Evolutionary conservation across 2,797 vertebrate species (phyloP), one percentile per base, ranked within the genome.

Genomic region (Diglossa cyanea): DNA sequence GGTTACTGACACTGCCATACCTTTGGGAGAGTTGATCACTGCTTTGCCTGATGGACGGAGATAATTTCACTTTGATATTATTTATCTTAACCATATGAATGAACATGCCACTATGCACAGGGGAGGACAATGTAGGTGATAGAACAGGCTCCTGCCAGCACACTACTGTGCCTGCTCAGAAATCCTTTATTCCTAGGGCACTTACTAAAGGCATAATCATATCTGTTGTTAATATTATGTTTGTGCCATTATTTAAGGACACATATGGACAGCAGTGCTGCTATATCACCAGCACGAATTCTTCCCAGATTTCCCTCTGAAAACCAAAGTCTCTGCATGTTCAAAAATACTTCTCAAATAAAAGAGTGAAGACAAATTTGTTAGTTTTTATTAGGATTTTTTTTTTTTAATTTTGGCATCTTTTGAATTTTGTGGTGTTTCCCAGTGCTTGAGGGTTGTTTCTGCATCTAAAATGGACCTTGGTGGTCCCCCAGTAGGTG

Each of bases 401-500:
- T 13, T 24, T 67, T 55, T 58, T 39, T n/a, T 60, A 23, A 13
- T 7, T 55, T 68, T 73, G 57, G 14, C 50, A 37, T 60, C 7
- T 66, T 72, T 72, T 77, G n/a, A 19, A 65, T 85, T 85, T 68
- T 35, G 17, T 31, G 17, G 11, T 53, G n/a, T 24, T 75, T 66
- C 66, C 44, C 19, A 35, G 51, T 51, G 19, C 25, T 50, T 8
- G 44, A 92, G 39, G 3, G 57, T 58, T 71, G 8, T 55, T 94
- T 93, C 70, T 74, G 55, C 10, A 37, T 78, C 60, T 61, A 70
- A 94, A 95, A 79, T 26, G 73, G 82, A 53, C 60, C 51, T 82
- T 74, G 72, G 44, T 91, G 73, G 73, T 88, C 75, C 60, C 91
- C 76, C 62, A 86, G 45, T 51, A 76, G 30, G 54, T 45, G 25